Conservation (phyloP, 2,888 invertebrate species). For the Esperia sulphurella region DNA sequence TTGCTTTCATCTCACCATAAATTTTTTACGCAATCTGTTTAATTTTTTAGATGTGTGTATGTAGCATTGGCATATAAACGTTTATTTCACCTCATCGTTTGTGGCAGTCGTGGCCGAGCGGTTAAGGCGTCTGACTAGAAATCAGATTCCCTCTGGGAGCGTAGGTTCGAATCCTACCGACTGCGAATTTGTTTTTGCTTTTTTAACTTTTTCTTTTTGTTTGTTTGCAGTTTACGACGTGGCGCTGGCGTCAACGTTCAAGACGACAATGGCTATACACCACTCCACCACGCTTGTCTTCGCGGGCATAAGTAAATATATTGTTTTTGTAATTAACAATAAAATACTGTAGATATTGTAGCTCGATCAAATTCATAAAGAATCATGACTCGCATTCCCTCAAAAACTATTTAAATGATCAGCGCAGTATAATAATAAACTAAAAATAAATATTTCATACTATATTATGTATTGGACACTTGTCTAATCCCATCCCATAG, state of each 20-base stretch:
- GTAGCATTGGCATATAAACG: not conserved
- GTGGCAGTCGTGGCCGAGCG: constrained; percentile 90
- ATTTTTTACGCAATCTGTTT: too few relatives aligned
- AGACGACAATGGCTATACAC: constrained; percentile 95
- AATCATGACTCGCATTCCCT: too few relatives aligned
- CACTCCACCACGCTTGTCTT: constrained; percentile 95
- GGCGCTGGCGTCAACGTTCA: constrained; percentile 95
- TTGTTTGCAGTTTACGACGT: constrained; percentile 86
- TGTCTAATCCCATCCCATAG: too few relatives aligned
- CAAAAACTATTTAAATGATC: too few relatives aligned
- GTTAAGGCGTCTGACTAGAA: constrained; percentile 94
- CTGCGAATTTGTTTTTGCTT: constrained; percentile 76
- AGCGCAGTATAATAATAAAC: too few relatives aligned
- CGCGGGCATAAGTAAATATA: constrained; percentile 92
- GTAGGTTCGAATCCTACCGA: constrained; percentile 94
- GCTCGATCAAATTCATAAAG: too few relatives aligned
- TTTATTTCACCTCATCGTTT: constrained; percentile 16
- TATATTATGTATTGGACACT: too few relatives aligned
- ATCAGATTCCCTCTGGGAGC: constrained; percentile 95
- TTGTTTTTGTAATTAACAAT: too few relatives aligned
- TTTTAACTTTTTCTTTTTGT: constrained; percentile 19
- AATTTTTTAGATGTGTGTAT: too few relatives aligned
- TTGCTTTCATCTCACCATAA: too few relatives aligned
- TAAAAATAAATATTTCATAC: too few relatives aligned
- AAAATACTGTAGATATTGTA: too few relatives aligned